Conservation (phyloP, 2,888 invertebrate genomes). For the Molorchus minor region DNA sequence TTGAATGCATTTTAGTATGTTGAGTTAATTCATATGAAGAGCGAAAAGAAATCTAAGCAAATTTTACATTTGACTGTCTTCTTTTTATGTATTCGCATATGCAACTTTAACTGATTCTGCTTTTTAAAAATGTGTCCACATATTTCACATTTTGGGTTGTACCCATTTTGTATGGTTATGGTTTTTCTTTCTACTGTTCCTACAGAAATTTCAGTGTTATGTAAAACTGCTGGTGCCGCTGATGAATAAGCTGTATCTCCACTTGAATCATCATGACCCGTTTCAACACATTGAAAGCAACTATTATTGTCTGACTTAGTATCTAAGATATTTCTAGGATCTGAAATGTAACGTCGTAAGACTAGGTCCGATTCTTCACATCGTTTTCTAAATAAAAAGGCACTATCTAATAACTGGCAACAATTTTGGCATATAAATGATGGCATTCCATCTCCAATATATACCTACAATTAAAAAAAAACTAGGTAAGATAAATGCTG, state of each 20-base stretch:
- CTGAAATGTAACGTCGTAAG: slow-evolving; percentile 31
- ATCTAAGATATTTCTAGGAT: not conserved
- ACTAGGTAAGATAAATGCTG: not conserved
- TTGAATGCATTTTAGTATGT: slow-evolving; percentile 26
- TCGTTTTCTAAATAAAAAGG: slow-evolving; percentile 43
- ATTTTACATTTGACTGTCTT: slow-evolving; percentile 27
- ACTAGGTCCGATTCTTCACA: slow-evolving; percentile 44
- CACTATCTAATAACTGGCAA: slow-evolving; percentile 41
- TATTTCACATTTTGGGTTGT: slow-evolving; percentile 32
- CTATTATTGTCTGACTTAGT: not conserved
- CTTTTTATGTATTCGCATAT: slow-evolving; percentile 32
- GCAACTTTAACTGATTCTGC: slow-evolving; percentile 32
- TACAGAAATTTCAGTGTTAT: not conserved
- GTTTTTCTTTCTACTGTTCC: not conserved
- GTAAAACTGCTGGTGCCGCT: too few species aligned
- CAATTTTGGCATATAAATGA: slow-evolving; percentile 40
- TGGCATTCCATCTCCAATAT: slow-evolving; percentile 44
- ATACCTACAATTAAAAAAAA: slow-evolving; percentile 34
- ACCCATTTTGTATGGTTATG: too few species aligned
- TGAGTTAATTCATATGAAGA: slow-evolving; percentile 29
- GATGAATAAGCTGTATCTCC: slow-evolving; percentile 1
- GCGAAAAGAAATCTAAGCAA: slow-evolving; percentile 33
- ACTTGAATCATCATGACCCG: not conserved
- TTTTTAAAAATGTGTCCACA: slow-evolving; percentile 34
- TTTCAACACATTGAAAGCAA: not conserved